These are phyloP conservation scores for Drosophila lacicola DNA, from an alignment of 2,888 invertebrate genomes.

Conservation along the genomic window DNA sequence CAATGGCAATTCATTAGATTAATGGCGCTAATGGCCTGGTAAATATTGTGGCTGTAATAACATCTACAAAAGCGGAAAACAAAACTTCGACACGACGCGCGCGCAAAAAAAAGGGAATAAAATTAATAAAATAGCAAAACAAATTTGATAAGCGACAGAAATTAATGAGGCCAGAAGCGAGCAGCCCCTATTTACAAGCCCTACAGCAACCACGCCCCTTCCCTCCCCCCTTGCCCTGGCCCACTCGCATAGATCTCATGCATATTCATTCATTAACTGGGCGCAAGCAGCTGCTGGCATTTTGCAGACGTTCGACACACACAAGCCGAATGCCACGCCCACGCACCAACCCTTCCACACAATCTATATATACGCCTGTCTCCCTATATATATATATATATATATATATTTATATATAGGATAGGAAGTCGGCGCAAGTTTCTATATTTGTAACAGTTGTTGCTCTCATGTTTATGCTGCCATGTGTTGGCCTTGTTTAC, in stretches of 20 bases:
- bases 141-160: slow-evolving; percentile 76
- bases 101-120: slow-evolving; percentile 15
- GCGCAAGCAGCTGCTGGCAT: slow-evolving; percentile 69
- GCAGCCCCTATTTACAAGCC: slow-evolving; percentile 4
- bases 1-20: slow-evolving; percentile 80
- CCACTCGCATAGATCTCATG: slow-evolving; percentile 53
- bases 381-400: slow-evolving; percentile 14
- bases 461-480: slow-evolving; percentile 64
- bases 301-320: slow-evolving; percentile 35
- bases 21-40: slow-evolving; percentile 80
- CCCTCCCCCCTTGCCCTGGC: too few relatives aligned
- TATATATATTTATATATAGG: slow-evolving; percentile 21
- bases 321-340: slow-evolving; percentile 8
- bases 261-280: slow-evolving; percentile 76
- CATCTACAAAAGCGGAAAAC: slow-evolving; percentile 35
- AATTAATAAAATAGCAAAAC: slow-evolving; percentile 65
- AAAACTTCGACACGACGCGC: slow-evolving; percentile 4
- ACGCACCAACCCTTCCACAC: slow-evolving; percentile 27
- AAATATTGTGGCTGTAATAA: slow-evolving; percentile 64
- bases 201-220: too few relatives aligned
- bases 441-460: slow-evolving; percentile 46
- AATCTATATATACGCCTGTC: neutral
- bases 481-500: slow-evolving; percentile 73
- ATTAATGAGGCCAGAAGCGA: slow-evolving; percentile 64
- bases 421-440: slow-evolving; percentile 22